Base-by-base conservation (phyloP, 1,140 invertebrate genomes). In the Scaptomyza montana region DNA sequence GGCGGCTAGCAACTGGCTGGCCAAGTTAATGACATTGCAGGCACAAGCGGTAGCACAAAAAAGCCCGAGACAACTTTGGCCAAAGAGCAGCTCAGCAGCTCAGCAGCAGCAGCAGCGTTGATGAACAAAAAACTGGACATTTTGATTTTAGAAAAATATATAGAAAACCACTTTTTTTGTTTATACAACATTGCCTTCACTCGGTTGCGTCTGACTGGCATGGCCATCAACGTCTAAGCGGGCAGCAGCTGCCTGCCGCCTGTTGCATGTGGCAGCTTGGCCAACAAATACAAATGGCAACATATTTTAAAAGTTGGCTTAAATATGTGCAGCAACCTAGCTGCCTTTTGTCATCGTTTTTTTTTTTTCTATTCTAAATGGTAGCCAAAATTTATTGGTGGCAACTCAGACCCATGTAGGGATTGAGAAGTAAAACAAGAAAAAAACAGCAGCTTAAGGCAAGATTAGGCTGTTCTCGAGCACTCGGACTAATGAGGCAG, bases 91-190 rank as follows among this genome's bases (percentile, higher is more conserved):
- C 80, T 89, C 84, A 77, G 84, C 84, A 76, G 82, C 30, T 6
- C 77, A 80, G 74, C 46, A 49, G 19, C 36, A 70, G 63, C 64
- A 59, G 63, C 77, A 72, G 81, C 82, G 84, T 89, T 89, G 84
- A 89, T 89, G 84, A 89, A 80, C 84, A 86, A 89, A 87, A 71
- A 89, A 89, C 60, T 89, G 80, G 84, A 78, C 84, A 84, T 89
- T 89, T 89, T 89, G 84, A 89, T 84, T 89, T 89, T 89, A 89
- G 84, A 84, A 89, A 87, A 89, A 79, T 89, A 84, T 89, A 89
- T 89, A 89, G 84, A 89, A 78, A 89, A 89, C 84, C 85, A 89
- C 84, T 89, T 89, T 89, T 85, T 86, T 87, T 66, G 54, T 43
- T 41, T 28, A 51, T 62, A 45, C 50, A 54, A 49, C 50, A 54